phyloP scores from a whole-genome alignment of 2,113 vertebrate species.

The Gobio gobio region DNA sequence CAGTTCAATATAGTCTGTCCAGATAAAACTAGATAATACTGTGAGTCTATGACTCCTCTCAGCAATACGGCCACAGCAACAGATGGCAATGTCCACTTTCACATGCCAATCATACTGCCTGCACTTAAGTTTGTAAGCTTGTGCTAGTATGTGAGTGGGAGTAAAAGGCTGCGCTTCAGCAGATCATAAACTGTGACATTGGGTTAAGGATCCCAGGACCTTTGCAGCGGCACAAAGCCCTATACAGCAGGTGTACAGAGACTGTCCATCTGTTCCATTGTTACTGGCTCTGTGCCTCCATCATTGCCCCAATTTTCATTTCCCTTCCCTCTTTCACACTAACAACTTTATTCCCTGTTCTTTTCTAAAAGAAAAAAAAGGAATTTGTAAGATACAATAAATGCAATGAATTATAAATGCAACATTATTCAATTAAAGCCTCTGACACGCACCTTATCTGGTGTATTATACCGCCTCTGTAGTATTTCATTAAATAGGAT shows the following conservation, averaged over 20 bases:
- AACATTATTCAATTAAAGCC: neutral
- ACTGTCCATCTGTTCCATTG: constrained; percentile 73
- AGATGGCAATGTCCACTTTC: constrained; percentile 41
- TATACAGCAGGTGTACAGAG: constrained; percentile 66
- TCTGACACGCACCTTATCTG: neutral
- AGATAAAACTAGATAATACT: constrained; percentile 14
- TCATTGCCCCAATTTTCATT: constrained; percentile 32
- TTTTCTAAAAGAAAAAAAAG: neutral
- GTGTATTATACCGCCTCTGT: neutral
- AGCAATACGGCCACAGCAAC: constrained; percentile 35
- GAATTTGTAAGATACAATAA: neutral
- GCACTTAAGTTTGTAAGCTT: constrained; percentile 22
- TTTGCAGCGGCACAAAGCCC: constrained; percentile 58
- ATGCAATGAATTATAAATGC: neutral
- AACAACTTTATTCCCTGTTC: constrained; percentile 41
- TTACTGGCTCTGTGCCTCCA: constrained; percentile 44
- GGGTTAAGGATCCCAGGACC: constrained; percentile 59
- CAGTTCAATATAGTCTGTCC: neutral
- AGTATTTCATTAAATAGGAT: neutral
- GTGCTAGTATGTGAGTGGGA: constrained; percentile 3
- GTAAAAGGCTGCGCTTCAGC: constrained; percentile 34
- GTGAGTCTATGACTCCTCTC: constrained; percentile 21
- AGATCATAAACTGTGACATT: constrained; percentile 47
- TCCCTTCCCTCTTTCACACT: constrained; percentile 39
- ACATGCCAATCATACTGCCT: constrained; percentile 52